These are phyloP conservation scores for Opisthograptis luteolata DNA, from an alignment of 2,888 invertebrate genomes.

Conservation along the genomic window DNA sequence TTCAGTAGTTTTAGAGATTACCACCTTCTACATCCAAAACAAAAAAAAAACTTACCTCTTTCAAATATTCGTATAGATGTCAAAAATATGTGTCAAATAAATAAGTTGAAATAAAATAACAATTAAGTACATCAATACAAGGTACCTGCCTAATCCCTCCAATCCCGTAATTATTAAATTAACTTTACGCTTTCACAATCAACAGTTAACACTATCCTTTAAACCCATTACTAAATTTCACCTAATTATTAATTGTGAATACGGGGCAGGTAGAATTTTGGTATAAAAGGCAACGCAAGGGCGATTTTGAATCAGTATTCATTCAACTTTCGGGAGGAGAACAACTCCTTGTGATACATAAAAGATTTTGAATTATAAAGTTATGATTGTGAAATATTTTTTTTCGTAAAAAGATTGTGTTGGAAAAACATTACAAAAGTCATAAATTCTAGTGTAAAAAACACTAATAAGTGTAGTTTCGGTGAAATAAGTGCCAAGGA, in stretches of 20 bases:
- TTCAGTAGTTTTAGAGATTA: too few species aligned
- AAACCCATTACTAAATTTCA: constrained; percentile 10
- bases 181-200: constrained; percentile 2
- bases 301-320: constrained; percentile 36
- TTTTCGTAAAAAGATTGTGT: not conserved
- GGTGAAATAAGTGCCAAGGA: not conserved
- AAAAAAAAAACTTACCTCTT: too few species aligned
- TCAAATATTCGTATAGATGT: too few species aligned
- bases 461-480: too few species aligned
- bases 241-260: constrained; percentile 7
- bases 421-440: too few species aligned
- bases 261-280: constrained; percentile 5
- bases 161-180: constrained; percentile 8
- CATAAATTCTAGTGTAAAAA: too few species aligned
- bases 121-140: not conserved
- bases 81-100: too few species aligned
- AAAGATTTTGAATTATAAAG: not conserved
- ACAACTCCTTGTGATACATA: not conserved
- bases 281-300: constrained; percentile 21
- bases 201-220: constrained; percentile 9
- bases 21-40: too few species aligned
- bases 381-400: too few species aligned
- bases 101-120: too few species aligned
- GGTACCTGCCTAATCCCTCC: constrained; percentile 7
- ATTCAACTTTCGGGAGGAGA: constrained; percentile 1